phyloP scores from a whole-genome alignment of 1,140 invertebrate species.

The Chironomus tepperi region DNA sequence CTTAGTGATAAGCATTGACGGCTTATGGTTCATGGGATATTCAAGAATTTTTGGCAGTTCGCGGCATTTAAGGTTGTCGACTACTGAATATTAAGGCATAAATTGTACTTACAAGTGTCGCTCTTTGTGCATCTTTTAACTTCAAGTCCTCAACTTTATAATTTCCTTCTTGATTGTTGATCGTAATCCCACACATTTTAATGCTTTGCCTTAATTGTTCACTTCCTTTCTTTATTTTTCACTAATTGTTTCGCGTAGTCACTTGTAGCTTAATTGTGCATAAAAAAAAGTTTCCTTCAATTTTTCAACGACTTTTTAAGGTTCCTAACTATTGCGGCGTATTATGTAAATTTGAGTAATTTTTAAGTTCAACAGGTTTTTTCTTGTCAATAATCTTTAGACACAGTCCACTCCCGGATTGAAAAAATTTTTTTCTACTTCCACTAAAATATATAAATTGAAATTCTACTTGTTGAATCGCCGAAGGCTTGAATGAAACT shows the following conservation, averaged over 20 bases:
- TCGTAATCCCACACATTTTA: conserved; percentile 5
- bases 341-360: background rate
- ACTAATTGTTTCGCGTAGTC: too few species aligned
- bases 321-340: too few species aligned
- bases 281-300: too few species aligned
- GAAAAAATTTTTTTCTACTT: background rate
- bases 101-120: background rate
- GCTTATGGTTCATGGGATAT: too few species aligned
- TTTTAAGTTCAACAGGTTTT: background rate
- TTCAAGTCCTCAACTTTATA: background rate
- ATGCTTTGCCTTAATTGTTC: background rate
- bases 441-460: background rate
- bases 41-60: too few species aligned
- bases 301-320: too few species aligned
- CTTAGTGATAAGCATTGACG: too few species aligned
- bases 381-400: background rate
- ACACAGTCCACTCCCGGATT: background rate
- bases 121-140: background rate
- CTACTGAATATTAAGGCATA: too few species aligned
- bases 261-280: too few species aligned
- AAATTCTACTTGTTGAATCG: background rate
- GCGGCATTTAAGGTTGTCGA: too few species aligned
- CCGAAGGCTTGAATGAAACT: conserved; percentile 20
- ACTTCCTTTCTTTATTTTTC: background rate
- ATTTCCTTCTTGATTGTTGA: background rate